Evolutionary conservation across 2,888 invertebrate genomes (phyloP).

Genomic region (Syritta pipiens): DNA sequence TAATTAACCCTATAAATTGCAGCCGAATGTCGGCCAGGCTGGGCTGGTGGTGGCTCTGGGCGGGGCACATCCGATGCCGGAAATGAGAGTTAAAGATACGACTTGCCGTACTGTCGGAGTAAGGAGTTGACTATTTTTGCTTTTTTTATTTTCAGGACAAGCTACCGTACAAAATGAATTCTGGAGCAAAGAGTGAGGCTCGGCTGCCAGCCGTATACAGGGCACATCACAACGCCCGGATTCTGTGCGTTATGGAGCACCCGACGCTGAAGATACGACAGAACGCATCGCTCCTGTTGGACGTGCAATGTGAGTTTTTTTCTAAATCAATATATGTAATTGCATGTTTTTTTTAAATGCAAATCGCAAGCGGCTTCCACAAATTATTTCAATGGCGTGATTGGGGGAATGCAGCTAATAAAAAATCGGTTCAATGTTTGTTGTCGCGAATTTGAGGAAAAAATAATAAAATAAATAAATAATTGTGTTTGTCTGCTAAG

Average conservation of each 20-base stretch:
- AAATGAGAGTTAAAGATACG: no score
- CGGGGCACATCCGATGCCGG: no score
- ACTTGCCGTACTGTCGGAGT: no score
- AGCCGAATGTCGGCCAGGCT: neutral
- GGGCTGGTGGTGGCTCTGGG: neutral
- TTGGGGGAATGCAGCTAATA: no score
- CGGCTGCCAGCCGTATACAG: constrained; percentile 87
- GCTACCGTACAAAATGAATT: constrained; percentile 78
- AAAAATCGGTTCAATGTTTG: no score
- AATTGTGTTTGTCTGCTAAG: no score
- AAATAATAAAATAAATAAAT: no score
- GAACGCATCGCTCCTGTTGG: constrained; percentile 79
- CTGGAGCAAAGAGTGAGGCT: constrained; percentile 83
- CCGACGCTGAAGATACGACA: constrained; percentile 79
- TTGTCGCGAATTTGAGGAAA: no score
- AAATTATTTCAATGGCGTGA: no score
- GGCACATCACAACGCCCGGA: constrained; percentile 92
- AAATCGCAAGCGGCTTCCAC: no score
- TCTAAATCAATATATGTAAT: neutral
- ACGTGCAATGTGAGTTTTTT: constrained; percentile 80
- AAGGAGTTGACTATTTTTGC: neutral
- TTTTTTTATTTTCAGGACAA: constrained; percentile 75
- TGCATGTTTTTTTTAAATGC: neutral
- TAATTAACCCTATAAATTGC: constrained; percentile 27
- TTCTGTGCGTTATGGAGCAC: constrained; percentile 90